Evolutionary conservation across 2,113 vertebrate species (phyloP).

Genomic region (Planiliza haematocheilus): DNA sequence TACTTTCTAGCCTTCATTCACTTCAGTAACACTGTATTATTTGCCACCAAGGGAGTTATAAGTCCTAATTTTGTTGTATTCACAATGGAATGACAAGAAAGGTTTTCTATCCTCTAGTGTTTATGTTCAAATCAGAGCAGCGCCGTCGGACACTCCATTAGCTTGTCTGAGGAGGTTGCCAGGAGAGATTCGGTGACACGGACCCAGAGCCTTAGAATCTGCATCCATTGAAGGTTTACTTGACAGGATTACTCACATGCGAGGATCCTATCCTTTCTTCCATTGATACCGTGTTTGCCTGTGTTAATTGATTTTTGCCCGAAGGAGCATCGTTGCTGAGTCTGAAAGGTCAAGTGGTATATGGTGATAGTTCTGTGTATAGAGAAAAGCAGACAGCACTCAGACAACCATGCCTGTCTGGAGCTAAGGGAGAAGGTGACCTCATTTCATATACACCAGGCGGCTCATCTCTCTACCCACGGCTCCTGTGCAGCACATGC

Average conservation of each 20-base stretch:
- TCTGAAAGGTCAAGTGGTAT: constrained; percentile 73
- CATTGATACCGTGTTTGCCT: constrained; percentile 55
- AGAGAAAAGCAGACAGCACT: constrained; percentile 68
- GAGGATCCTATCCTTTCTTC: constrained; percentile 46
- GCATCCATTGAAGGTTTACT: not conserved
- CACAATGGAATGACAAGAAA: too few species aligned
- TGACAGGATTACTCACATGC: constrained; percentile 39
- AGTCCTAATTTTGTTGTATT: too few species aligned
- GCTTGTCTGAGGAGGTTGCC: constrained; percentile 54
- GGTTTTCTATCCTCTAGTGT: constrained; percentile 1
- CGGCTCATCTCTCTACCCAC: constrained; percentile 46
- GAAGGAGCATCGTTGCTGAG: constrained; percentile 47
- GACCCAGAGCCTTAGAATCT: constrained; percentile 39
- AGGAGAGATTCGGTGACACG: constrained; percentile 61
- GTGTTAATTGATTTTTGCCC: constrained; percentile 73
- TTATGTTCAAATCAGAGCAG: constrained; percentile 40
- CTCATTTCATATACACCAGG: constrained; percentile 69
- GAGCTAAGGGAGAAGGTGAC: constrained; percentile 65
- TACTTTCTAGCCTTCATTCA: constrained; percentile 50
- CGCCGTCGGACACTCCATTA: constrained; percentile 48
- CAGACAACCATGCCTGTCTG: constrained; percentile 62
- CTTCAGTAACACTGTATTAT: constrained; percentile 37
- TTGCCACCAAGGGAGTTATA: constrained; percentile 16
- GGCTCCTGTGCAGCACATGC: constrained; percentile 18
- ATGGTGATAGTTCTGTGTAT: constrained; percentile 56